Evolutionary conservation across 1,140 invertebrate genomes (phyloP), one percentile per base, ranked within the genome.

Genomic region (Odontomachus brunneus): DNA sequence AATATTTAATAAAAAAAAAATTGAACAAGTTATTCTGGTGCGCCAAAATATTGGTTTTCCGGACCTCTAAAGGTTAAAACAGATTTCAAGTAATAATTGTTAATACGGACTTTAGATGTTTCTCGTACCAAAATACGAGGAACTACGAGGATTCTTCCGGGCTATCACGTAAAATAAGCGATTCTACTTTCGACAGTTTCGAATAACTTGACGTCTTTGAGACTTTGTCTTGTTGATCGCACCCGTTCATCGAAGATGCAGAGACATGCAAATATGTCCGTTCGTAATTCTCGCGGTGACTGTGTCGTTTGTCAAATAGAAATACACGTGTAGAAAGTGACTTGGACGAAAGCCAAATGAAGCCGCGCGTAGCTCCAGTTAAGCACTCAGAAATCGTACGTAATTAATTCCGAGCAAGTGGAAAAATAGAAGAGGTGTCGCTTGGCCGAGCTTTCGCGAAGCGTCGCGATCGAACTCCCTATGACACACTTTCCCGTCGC

Each of bases 331-430:
- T 59, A 75, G 26, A 82, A 53, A 24, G 49, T 48, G 3, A 76
- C 74, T 75, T 83, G 84, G 66, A 73, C 2, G 3, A 0, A 1
- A 1, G 72, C 72, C 84, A 83, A 26, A 48, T 67, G 55, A 55
- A 7, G 17, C 33, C 19, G 9, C 53, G 63, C 29, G 60, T 53
- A 53, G 26, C 33, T 55, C 3, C 19, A 33, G 49, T 14, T 24
- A 84, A 82, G 12, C 26, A 9, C 69, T 74, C 72, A 55, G 63
- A 73, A 73, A 82, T 84, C 69, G 53, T 19, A 59, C 65, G 65
- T 83, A 83, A 85, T 83, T 85, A 85, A 76, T 83, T 75, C 17
- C n/a, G 2, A 22, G 9, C 38, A n/a, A 69, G 7, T 69, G 4
- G 26, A 51, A 65, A 66, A 59, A 67, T 29, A 57, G 11, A 60